Evolutionary conservation across 2,797 vertebrate genomes (phyloP), one percentile per base, ranked within the genome.

Genomic region (Bradypodion ventrale): DNA sequence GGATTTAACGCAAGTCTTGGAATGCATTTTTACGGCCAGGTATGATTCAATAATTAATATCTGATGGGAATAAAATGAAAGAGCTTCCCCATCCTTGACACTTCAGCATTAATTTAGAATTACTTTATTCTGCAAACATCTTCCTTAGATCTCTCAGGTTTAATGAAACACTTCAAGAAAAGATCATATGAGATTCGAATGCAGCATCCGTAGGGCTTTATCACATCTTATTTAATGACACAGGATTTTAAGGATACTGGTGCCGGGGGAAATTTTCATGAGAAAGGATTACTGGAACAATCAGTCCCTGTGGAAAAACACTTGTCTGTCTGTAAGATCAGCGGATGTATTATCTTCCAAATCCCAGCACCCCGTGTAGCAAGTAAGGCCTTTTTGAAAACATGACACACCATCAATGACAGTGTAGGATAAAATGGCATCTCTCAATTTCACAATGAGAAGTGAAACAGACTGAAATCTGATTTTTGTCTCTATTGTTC

Each of bases 111-210:
- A 92, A 92, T 93, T 90, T 93, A 5, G 21, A 90, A 89, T 7
- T 8, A 81, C 83, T 89, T 89, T 75, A 69, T 90, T 92, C 90
- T 88, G 87, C 88, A 93, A 91, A 94, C 73, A 87, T 87, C 90
- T 93, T 94, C 88, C 88, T 42, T 77, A 85, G 80, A 56, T 52
- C 89, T 87, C 83, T 86, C 74, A 59, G 35, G 84, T 42, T 90
- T 92, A 94, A 93, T 88, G 91, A 93, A 91, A 89, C 89, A 85
- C 86, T 90, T 90, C 80, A 88, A 52, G 59, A 91, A 92, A 92
- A 88, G 77, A 87, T 83, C 82, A 79, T 23, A 83, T 83, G 90
- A 82, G 75, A 83, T 73, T 87, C 81, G 80, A 82, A 72, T 76
- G 73, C 42, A 87, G 83, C 82, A 82, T 91, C 82, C 88, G 78